Base-by-base conservation (phyloP, 2,113 vertebrate species). In the Pelusios castaneus region DNA sequence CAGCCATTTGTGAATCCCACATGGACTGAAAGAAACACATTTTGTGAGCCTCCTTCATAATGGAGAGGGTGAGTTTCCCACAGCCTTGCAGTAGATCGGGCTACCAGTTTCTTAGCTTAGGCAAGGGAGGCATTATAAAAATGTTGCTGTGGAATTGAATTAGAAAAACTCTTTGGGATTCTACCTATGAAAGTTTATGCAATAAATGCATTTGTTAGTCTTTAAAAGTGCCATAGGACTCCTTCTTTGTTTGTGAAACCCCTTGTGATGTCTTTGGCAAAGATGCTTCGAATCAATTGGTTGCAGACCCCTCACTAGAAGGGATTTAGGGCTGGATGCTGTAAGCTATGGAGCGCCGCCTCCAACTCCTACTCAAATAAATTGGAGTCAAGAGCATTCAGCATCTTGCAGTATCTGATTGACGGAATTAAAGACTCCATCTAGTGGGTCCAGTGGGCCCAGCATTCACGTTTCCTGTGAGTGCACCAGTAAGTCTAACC, bases 41-140 rank as follows among this genome's bases (percentile, higher is more conserved):
- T 52, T 52, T 16, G 51, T 29, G 29, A 58, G 56, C 56, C 11
- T 58, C 25, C 56, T 58, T 58, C 56, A 58, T 2, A 29, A 0
- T 2, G 41, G 29, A 58, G 82, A 21, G 84, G 34, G 6, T 27
- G 58, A 47, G n/a, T 8, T 41, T n/a, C 7, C 2, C 2, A 2
- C 0, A 0, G 24, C 13, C 25, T 58, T 5, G n/a, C 49, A 22
- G 29, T 0, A 0, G 14, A 8, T 87, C 49, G 60, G 10, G 0
- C 56, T 49, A 0, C 13, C 81, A 31, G 84, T 5, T 0, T 1
- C 14, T 54, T 45, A 63, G n/a, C 84, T 25, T 77, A 63, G n/a
- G 43, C 11, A 19, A n/a, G 45, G 41, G 19, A 25, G 52, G 2
- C 3, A 0, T 31, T 22, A 67, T 87, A 77, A 63, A 90, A 85